Conservation (phyloP, 1,140 invertebrate species). For the Pogonognathellus flavescens region DNA sequence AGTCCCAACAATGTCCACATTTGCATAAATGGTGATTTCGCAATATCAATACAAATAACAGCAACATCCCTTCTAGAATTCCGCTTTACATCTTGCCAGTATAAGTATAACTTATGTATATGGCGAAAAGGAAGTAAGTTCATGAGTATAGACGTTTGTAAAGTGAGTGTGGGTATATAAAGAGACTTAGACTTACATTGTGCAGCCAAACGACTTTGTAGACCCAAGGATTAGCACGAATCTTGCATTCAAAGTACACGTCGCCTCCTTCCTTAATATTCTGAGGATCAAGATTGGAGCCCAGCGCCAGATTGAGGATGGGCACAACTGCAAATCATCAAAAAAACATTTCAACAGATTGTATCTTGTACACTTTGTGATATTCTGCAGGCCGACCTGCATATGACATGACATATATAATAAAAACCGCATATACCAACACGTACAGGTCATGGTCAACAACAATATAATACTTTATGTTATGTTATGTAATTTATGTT, state of each 20-base stretch:
- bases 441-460: slow-evolving; percentile 31
- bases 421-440: too few relatives aligned
- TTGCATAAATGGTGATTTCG: not conserved
- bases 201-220: slow-evolving; percentile 93
- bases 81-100: not conserved
- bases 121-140: too few relatives aligned
- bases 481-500: not conserved
- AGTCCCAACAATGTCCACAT: slow-evolving; percentile 4
- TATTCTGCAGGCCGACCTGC: not conserved
- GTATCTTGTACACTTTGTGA: not conserved
- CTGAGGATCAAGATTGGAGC: slow-evolving; percentile 86
- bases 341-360: slow-evolving; percentile 44
- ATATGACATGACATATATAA: not conserved
- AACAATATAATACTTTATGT: not conserved
- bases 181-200: slow-evolving; percentile 80
- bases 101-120: too few relatives aligned
- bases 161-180: not conserved
- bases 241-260: slow-evolving; percentile 90
- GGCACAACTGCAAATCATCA: slow-evolving; percentile 79
- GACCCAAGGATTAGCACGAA: slow-evolving; percentile 85
- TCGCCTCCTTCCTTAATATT: slow-evolving; percentile 91
- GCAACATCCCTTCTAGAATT: not conserved
- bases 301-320: slow-evolving; percentile 80
- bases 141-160: too few relatives aligned
- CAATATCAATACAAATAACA: slow-evolving; percentile 38